phyloP scores from a whole-genome alignment of 2,113 vertebrate species.

The Sciurus niger region DNA sequence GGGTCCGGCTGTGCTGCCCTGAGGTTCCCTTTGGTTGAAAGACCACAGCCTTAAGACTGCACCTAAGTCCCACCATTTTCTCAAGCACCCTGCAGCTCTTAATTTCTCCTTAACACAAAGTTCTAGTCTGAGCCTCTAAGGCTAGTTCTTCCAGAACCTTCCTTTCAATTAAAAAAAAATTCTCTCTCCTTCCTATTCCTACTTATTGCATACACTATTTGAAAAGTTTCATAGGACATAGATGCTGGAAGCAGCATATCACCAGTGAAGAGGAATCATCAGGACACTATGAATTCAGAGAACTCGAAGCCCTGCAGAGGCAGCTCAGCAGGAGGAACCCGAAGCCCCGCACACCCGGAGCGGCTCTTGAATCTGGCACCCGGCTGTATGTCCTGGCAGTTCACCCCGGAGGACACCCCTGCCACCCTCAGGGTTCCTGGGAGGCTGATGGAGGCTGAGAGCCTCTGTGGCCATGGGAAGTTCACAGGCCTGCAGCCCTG shows the following conservation, averaged over 20 bases:
- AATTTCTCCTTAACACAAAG: not conserved
- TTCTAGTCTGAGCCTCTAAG: not conserved
- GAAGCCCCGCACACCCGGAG: no score
- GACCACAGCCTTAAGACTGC: not conserved
- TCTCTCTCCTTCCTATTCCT: not conserved
- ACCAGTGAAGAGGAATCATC: not conserved
- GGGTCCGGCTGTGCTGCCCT: accelerated
- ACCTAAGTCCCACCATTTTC: no score
- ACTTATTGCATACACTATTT: no score
- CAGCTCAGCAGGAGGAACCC: no score
- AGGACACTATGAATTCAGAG: not conserved
- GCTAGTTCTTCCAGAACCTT: not conserved
- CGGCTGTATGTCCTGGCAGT: accelerated
- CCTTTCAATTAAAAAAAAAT: not conserved
- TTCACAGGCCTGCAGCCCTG: no score
- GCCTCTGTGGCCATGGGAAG: no score
- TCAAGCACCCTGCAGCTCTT: accelerated
- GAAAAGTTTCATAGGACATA: not conserved
- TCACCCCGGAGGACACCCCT: not conserved
- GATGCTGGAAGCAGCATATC: not conserved
- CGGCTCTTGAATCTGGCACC: no score
- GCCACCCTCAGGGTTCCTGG: accelerated
- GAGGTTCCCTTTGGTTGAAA: not conserved
- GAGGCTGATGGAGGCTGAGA: not conserved
- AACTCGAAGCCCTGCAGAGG: not conserved